phyloP scores from a whole-genome alignment of 2,888 invertebrate genomes.

The Pseudolycoriella hygida region DNA sequence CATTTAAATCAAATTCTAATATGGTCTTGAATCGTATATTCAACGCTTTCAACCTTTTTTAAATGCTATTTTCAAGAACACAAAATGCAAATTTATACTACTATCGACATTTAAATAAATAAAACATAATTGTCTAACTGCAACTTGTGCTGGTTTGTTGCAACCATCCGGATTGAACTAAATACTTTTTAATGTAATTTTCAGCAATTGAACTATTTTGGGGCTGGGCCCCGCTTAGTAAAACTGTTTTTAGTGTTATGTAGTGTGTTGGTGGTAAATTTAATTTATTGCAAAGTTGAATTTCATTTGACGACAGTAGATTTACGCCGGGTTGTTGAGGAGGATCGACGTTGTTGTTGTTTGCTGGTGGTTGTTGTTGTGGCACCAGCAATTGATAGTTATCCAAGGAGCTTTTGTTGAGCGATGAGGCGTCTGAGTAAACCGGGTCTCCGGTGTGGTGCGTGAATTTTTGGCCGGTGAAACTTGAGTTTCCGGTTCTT shows the following conservation, averaged over 20 bases:
- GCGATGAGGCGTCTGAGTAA: constrained; percentile 30
- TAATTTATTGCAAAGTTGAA: constrained; percentile 57
- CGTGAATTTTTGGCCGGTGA: constrained; percentile 75
- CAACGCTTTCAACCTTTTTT: too few species aligned
- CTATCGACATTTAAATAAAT: too few species aligned
- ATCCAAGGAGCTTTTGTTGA: constrained; percentile 31
- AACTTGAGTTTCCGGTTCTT: constrained; percentile 50
- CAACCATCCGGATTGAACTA: constrained; percentile 28
- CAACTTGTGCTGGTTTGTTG: not conserved
- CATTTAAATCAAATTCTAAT: too few species aligned
- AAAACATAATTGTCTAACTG: too few species aligned
- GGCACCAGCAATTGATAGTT: constrained; percentile 26
- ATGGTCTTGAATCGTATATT: too few species aligned
- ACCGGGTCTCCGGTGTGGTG: constrained; percentile 42
- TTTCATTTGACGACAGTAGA: constrained; percentile 47
- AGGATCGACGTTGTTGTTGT: constrained; percentile 13
- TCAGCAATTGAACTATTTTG: constrained; percentile 13
- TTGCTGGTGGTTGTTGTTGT: constrained; percentile 28
- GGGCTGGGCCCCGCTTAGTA: constrained; percentile 33
- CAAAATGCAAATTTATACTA: too few species aligned
- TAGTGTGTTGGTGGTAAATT: constrained; percentile 76
- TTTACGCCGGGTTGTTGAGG: constrained; percentile 28
- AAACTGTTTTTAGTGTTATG: constrained; percentile 71
- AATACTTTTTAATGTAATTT: constrained; percentile 31
- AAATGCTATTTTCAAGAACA: too few species aligned